phyloP scores from a whole-genome alignment of 1,140 invertebrate species.

The Papilio machaon region DNA sequence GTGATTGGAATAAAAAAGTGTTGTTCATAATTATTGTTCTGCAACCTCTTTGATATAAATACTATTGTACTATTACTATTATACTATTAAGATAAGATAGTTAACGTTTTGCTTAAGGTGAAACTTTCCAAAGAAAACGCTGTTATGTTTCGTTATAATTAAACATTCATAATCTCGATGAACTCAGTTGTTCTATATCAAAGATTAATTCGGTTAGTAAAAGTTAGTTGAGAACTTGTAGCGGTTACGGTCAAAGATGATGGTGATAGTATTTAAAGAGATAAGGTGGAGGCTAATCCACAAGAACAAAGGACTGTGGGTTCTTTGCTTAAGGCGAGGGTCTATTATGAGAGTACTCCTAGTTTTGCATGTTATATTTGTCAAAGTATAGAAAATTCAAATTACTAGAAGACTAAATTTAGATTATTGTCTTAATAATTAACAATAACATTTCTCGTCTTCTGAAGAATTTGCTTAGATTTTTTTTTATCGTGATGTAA shows the following conservation, averaged over 20 bases:
- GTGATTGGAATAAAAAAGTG: too few species aligned
- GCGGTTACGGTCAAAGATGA: constrained; percentile 52
- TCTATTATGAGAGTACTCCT: constrained; percentile 45
- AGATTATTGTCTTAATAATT: too few species aligned
- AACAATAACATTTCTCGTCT: too few species aligned
- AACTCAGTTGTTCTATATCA: constrained; percentile 11
- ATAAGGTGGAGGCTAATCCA: constrained; percentile 58
- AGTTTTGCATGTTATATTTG: constrained; percentile 1
- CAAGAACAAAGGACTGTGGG: constrained; percentile 58
- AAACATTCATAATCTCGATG: background rate
- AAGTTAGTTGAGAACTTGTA: constrained; percentile 20
- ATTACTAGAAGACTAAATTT: too few species aligned
- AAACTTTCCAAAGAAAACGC: background rate
- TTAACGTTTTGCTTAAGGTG: background rate
- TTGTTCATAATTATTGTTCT: too few species aligned
- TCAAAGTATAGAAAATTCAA: background rate
- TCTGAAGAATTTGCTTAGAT: too few species aligned
- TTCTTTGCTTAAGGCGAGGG: constrained; percentile 50
- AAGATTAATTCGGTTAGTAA: constrained; percentile 27
- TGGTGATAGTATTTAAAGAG: constrained; percentile 53
- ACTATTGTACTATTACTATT: background rate
- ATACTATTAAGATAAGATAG: background rate
- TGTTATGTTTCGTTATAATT: background rate
- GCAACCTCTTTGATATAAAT: too few species aligned
- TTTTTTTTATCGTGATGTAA: too few species aligned